Evolutionary conservation across 2,888 invertebrate species (phyloP), one percentile per base, ranked within the genome.

Genomic region (Pristionchus exspectatus): DNA sequence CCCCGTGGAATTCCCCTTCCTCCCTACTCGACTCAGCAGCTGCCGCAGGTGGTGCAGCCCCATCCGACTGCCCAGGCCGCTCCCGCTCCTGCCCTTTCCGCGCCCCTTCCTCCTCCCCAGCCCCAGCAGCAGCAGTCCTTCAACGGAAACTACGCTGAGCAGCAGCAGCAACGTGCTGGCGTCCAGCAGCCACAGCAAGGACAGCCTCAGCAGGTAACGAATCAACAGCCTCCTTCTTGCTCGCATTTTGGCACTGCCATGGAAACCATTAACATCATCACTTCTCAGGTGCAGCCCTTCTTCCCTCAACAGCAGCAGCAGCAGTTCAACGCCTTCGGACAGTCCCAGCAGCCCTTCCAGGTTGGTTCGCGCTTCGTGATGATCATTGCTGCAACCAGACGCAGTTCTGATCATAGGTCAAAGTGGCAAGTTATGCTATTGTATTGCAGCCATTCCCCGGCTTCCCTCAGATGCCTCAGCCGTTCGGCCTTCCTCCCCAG

Each of bases 261-360:
- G 44, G 12, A 7, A 50, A 50, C 12, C 10, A 50, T 10, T 50
- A 10, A 10, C 44, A 50, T 50, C 44, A 7, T 50, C 10, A 9
- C 44, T 9, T 50, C 44, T 54, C 84, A 84, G 84, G 59, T 84
- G 27, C 84, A 84, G 69, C 88, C 84, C 38, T 69, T 77, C 59
- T 90, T 81, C 72, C 87, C 69, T 38, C 91, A 89, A 63, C 88
- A 87, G 44, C 91, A 89, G 44, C 81, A 89, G 44, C 81, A 86
- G 74, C 87, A 86, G 33, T 88, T 87, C 83, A 90, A 87, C 16
- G 89, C 90, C 63, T 88, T 92, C 63, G 87, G 77, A 5, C 92
- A 91, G 74, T 90, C 88, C 38, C 91, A 90, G 86, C 90, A 88
- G 56, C 90, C 90, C 16, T 90, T 89, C 74, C 90, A 91, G 81